Base-by-base conservation (phyloP, 2,888 invertebrate species). In the Arge pagana region DNA sequence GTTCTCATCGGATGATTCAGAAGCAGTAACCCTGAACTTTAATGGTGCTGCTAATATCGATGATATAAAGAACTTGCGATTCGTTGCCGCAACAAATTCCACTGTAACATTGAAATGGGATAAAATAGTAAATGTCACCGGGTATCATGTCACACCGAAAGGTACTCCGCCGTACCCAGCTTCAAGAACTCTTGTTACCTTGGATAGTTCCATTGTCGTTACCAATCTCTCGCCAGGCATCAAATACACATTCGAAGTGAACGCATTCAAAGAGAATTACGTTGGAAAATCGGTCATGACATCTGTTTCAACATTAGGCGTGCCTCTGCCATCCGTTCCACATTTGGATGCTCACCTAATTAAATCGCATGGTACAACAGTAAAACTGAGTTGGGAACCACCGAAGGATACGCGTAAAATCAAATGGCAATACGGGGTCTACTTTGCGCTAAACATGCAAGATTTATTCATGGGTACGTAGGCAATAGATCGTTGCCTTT, bases 361-460 rank as follows among this genome's bases (percentile, higher is more conserved):
- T 0, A 82, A 83, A 65, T 79, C 81, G 2, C 78, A 80, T 33
- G 81, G 83, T 1, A 86, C 85, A 0, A 76, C 84, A 0, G 86
- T 89, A 0, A 82, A 83, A 58, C 65, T 92, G 11, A 77, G 76
- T 6, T 92, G 92, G 91, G 77, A 81, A 10, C 79, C 82, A 6
- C 86, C 88, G 0, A 79, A 79, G 16, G 81, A 80, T 30, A 75
- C 78, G 0, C 76, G 82, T n/a, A 85, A 81, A 56, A 71, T 78
- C 5, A 78, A 78, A 36, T 85, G 83, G 84, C 66, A 68, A 28
- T 93, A 91, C 68, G 89, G 87, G 15, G 80, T 91, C 33, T 87
- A 88, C 71, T 91, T 89, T 64, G 87, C 85, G 0, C 73, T 82
- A 3, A 80, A 67, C 60, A 80, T 78, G 65, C 80, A 80, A 4